Evolutionary conservation across 23 tunicate species (phyloP), one percentile per base, ranked within the genome.

Genomic region (Styela clava): DNA sequence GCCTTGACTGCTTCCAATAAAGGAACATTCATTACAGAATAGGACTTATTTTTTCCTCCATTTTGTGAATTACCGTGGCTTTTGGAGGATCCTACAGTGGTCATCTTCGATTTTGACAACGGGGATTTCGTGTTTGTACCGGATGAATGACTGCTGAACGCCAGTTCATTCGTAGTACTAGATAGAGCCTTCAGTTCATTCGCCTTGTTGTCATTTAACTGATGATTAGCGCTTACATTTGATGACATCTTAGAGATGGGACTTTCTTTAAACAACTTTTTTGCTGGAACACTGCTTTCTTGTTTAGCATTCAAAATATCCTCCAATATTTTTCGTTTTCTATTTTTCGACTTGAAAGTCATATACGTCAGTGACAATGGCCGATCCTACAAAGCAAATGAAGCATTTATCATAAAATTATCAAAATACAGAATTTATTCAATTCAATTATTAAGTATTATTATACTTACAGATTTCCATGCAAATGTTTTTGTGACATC

Each of bases 401-500:
- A 67, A 0, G n/a, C 22, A 0, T 61, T 61, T 23, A 61, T 61
- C n/a, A n/a, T n/a, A n/a, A n/a, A n/a, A n/a, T n/a, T n/a, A n/a
- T n/a, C n/a, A n/a, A n/a, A n/a, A n/a, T n/a, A n/a, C n/a, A n/a
- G n/a, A n/a, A n/a, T n/a, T n/a, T n/a, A n/a, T n/a, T n/a, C n/a
- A n/a, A n/a, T n/a, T n/a, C n/a, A n/a, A n/a, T n/a, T n/a, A n/a
- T n/a, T n/a, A n/a, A n/a, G n/a, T n/a, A n/a, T n/a, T n/a, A n/a
- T n/a, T 44, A 5, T 16, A 69, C 94, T 89, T 52, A 89, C 95
- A 79, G 69, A 33, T 74, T 82, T 35, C 61, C 88, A 89, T 0
- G 89, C 78, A 31, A 89, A 89, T 16, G 64, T 52, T 34, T 85
- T 88, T 52, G 83, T 32, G 30, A 89, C 86, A 84, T 89, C 95